These are phyloP conservation scores for Prietella phreatophila DNA, from an alignment of 2,113 vertebrate species.

Conservation along the genomic window DNA sequence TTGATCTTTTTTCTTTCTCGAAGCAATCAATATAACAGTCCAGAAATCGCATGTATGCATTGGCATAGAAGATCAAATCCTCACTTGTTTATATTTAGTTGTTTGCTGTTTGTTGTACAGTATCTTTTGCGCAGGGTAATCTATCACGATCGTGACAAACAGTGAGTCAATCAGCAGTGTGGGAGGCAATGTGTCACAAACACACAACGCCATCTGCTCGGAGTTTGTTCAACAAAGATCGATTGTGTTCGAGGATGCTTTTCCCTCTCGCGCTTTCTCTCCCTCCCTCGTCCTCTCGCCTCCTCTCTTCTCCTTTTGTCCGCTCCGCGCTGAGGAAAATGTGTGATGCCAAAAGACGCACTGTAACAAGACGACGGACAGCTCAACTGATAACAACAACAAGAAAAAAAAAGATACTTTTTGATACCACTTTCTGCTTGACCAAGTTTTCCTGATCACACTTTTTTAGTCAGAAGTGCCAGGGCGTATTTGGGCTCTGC, in stretches of 20 bases:
- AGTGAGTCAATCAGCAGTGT: conserved; percentile 61
- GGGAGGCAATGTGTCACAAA: conserved; percentile 58
- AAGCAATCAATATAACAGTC: conserved; percentile 23
- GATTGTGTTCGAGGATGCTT: conserved; percentile 58
- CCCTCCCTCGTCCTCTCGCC: conserved; percentile 49
- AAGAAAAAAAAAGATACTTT: conserved; percentile 42
- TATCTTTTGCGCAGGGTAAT: conserved; percentile 51
- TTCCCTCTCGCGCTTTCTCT: conserved; percentile 49
- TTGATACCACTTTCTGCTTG: conserved; percentile 36
- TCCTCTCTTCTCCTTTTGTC: conserved; percentile 55
- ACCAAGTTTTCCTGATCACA: conserved; percentile 21
- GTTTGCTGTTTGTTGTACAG: conserved; percentile 51
- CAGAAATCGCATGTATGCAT: conserved; percentile 4
- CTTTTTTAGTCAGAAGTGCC: conserved; percentile 11
- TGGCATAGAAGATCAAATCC: conserved; percentile 40
- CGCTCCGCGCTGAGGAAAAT: conserved; percentile 43
- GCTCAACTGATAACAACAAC: conserved; percentile 22
- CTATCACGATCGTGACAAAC: conserved; percentile 58
- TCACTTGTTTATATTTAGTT: conserved; percentile 51
- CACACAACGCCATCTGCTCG: conserved; percentile 60
- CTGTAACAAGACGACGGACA: conserved; percentile 50
- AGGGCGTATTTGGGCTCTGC: background rate
- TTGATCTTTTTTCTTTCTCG: background rate
- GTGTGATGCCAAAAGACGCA: conserved; percentile 52
- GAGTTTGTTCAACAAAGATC: conserved; percentile 63